Base-by-base conservation (phyloP, 2,888 invertebrate species). In the Zele albiditarsus region DNA sequence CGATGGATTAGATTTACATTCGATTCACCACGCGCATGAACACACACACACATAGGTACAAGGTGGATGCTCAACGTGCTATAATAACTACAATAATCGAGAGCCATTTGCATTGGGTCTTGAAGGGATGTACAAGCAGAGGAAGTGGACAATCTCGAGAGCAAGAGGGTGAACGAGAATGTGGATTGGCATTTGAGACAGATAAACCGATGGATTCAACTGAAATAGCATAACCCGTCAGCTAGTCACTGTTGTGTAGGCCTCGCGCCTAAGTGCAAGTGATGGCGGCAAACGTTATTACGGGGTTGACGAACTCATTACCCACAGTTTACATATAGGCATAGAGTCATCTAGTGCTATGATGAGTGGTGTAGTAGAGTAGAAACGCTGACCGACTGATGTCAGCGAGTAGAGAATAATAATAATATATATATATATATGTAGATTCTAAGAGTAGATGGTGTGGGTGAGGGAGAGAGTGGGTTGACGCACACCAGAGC, bases 261-360 rank as follows among this genome's bases (percentile, higher is more conserved):
- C 81, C 80, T 78, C 81, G 79, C 78, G 75, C 78, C 86, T 85
- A 87, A 87, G 88, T 87, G 86, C 88, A 86, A 87, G 87, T 62
- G 88, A 87, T 86, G 85, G 84, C 84, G 83, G 82, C 84, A 88
- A 88, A 88, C 84, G 86, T 87, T 84, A 85, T 88, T 88, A 87
- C 84, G 82, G 86, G 88, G 87, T 88, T 88, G 89, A 88, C 86
- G 88, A 86, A 88, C 88, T 89, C 89, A 88, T 89, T 89, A 89
- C 85, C 81, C 83, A 81, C 84, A 85, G 87, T 88, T 88, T 88
- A 88, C 88, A 87, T 88, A 87, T 88, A 57, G 46, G 66, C 69
- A 74, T 49, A 67, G 70, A 68, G 38, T 73, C 3, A 67, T 27
- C 27, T 46, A 2, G 53, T 16, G 79, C 76, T 77, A 74, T 73